These are phyloP conservation scores for Clarias platycephalus DNA, from an alignment of 2,797 vertebrate genomes.

Conservation along the genomic window DNA sequence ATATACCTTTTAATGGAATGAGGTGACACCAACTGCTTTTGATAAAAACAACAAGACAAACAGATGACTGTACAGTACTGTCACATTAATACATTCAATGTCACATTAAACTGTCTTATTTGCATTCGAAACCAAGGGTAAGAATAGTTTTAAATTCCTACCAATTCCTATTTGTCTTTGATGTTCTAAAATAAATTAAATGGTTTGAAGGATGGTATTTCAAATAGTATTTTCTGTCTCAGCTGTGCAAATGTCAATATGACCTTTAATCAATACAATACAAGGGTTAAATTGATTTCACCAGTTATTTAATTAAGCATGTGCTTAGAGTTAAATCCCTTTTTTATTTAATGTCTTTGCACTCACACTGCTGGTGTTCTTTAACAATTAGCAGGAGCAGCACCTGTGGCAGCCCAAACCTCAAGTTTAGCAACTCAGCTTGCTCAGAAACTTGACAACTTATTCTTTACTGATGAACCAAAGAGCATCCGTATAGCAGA, in stretches of 20 bases:
- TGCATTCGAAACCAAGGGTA: not conserved
- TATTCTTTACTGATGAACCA: constrained; percentile 93
- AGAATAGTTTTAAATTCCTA: too few relatives aligned
- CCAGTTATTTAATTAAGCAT: not conserved
- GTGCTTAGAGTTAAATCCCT: not conserved
- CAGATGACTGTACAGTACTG: not conserved
- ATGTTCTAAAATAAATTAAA: not conserved
- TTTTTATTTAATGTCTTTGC: not conserved
- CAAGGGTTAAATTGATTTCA: not conserved
- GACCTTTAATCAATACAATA: not conserved
- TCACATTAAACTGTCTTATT: not conserved
- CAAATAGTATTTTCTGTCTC: not conserved
- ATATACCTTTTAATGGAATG: not conserved
- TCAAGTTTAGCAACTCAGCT: constrained; percentile 71
- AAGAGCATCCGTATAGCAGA: constrained; percentile 80
- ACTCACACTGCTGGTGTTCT: constrained; percentile 12
- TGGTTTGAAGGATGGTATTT: not conserved
- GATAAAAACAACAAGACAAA: not conserved
- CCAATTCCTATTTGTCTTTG: not conserved
- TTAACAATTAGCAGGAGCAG: constrained; percentile 70
- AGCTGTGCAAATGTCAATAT: not conserved
- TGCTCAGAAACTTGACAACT: constrained; percentile 71
- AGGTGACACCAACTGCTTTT: not conserved
- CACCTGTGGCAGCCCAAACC: constrained; percentile 71
- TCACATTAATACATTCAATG: not conserved